Evolutionary conservation across 2,888 invertebrate species (phyloP).

Genomic region (Tineola bisselliella): DNA sequence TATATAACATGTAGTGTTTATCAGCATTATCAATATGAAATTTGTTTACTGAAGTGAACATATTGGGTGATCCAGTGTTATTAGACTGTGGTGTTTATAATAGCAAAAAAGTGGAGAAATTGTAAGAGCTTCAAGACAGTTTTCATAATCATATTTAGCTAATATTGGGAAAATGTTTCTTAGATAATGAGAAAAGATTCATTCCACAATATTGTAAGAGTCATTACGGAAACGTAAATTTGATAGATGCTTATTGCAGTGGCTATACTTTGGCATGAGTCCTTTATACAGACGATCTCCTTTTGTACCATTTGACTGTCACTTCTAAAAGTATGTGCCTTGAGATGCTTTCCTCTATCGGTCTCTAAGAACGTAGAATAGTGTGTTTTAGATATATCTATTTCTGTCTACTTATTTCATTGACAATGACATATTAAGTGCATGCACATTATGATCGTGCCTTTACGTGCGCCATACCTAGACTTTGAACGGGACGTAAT

Average conservation of each 20-base stretch:
- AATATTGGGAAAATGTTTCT: not conserved
- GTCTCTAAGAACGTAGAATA: slow-evolving; percentile 45
- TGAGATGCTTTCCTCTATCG: slow-evolving; percentile 64
- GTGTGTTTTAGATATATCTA: slow-evolving; percentile 47
- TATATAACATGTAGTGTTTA: not conserved
- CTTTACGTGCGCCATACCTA: slow-evolving; percentile 52
- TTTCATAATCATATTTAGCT: not conserved
- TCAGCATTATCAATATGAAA: not conserved
- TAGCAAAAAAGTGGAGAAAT: not conserved
- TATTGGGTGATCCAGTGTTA: not conserved
- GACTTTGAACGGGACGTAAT: slow-evolving; percentile 68
- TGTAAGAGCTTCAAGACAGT: not conserved
- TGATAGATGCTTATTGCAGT: not conserved
- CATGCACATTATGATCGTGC: slow-evolving; percentile 68
- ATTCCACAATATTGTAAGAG: not conserved
- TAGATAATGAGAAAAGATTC: not conserved
- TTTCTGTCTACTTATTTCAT: slow-evolving; percentile 37
- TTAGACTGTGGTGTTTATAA: not conserved
- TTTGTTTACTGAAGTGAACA: not conserved
- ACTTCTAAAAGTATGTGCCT: slow-evolving; percentile 68
- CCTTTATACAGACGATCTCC: slow-evolving; percentile 18
- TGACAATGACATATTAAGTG: slow-evolving; percentile 40
- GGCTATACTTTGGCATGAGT: not conserved
- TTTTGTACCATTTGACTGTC: slow-evolving; percentile 17
- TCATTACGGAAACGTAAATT: not conserved